Evolutionary conservation across 2,888 invertebrate species (phyloP).

Genomic region (Noctua janthe): DNA sequence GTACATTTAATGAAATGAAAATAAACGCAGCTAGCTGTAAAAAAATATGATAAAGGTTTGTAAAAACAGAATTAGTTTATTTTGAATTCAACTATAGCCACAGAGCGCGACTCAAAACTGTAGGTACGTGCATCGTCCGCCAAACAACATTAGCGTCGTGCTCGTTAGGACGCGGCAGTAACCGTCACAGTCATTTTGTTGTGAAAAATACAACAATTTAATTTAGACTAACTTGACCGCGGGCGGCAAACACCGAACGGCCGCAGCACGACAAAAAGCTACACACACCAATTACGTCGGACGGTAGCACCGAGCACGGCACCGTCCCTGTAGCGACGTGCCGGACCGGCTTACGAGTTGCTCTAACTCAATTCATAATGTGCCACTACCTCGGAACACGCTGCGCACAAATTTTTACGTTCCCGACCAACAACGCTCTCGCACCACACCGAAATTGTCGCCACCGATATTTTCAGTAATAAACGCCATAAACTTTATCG

Average conservation of each 20-base stretch:
- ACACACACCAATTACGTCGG: constrained; percentile 87
- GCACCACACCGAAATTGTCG: constrained; percentile 61
- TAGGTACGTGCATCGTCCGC: constrained; percentile 66
- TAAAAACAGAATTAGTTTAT: constrained; percentile 49
- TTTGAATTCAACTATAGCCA: constrained; percentile 45
- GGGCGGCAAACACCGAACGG: constrained; percentile 83
- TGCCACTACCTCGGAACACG: constrained; percentile 72
- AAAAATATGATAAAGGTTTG: constrained; percentile 53
- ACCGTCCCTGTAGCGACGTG: constrained; percentile 76
- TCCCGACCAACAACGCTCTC: constrained; percentile 72
- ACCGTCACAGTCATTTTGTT: constrained; percentile 81
- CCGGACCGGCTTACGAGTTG: constrained; percentile 79
- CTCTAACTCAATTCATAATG: constrained; percentile 87
- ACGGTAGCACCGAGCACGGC: constrained; percentile 68
- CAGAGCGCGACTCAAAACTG: constrained; percentile 50
- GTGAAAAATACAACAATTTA: constrained; percentile 89
- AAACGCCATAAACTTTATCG: constrained; percentile 64
- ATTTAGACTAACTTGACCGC: constrained; percentile 88
- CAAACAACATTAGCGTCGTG: constrained; percentile 81
- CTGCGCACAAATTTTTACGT: constrained; percentile 80
- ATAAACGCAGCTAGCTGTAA: constrained; percentile 41
- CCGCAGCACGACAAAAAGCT: constrained; percentile 83
- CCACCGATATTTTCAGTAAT: constrained; percentile 62
- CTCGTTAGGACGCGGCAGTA: constrained; percentile 76
- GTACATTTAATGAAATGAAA: constrained; percentile 43